These are phyloP conservation scores for Trachelus tabidus DNA, from an alignment of 2,888 invertebrate species.

Conservation along the genomic window DNA sequence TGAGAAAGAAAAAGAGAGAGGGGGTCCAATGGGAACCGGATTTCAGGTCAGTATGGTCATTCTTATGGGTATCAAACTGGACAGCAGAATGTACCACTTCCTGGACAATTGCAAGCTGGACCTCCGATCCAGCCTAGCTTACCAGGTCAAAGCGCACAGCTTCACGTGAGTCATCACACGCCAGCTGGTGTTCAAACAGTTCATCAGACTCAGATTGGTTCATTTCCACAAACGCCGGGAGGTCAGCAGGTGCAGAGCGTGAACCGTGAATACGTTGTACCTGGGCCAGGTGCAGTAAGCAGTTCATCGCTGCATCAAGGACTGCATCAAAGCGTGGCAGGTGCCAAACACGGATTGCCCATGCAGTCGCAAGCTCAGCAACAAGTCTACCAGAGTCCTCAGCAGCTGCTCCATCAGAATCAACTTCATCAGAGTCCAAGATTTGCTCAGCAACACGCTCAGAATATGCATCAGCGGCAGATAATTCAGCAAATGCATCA, in stretches of 20 bases:
- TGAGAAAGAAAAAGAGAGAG: neutral
- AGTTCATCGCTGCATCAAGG: constrained; percentile 50
- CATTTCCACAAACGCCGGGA: constrained; percentile 46
- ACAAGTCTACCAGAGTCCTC: constrained; percentile 41
- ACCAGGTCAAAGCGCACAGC: constrained; percentile 60
- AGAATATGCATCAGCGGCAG: constrained; percentile 61
- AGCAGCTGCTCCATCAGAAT: constrained; percentile 55
- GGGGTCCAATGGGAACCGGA: neutral
- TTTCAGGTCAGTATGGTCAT: constrained; percentile 50
- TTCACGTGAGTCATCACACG: constrained; percentile 60
- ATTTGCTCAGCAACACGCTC: constrained; percentile 59
- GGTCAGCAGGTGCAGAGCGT: constrained; percentile 49
- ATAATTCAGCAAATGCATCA: constrained; percentile 66
- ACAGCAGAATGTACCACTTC: constrained; percentile 50
- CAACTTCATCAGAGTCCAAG: constrained; percentile 57
- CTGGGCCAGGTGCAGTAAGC: constrained; percentile 41
- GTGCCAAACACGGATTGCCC: constrained; percentile 51
- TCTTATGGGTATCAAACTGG: constrained; percentile 52
- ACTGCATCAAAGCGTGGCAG: constrained; percentile 37
- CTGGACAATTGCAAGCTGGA: constrained; percentile 56
- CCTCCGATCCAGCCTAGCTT: constrained; percentile 53
- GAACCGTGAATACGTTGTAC: constrained; percentile 53
- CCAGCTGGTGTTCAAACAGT: constrained; percentile 60
- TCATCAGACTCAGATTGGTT: constrained; percentile 59
- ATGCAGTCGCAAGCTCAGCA: constrained; percentile 40